These are phyloP conservation scores for Drosophila subobscura DNA, from an alignment of 1,140 invertebrate species.

Conservation along the genomic window DNA sequence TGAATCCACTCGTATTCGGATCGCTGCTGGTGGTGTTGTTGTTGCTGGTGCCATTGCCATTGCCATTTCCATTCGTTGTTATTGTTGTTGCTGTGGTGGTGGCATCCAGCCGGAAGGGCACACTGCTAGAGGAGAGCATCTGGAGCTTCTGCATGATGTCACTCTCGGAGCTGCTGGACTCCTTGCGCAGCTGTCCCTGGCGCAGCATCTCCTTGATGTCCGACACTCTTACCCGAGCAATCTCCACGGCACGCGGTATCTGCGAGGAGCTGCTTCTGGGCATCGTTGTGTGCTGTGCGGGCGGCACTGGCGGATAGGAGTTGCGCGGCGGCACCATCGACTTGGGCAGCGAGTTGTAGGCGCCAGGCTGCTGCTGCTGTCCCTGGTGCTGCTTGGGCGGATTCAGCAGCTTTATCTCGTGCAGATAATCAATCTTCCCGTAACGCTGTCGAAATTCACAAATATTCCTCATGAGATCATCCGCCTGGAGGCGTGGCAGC, in stretches of 20 bases:
- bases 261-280: conserved; percentile 73
- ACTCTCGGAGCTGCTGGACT: conserved; percentile 77
- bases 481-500: conserved; percentile 68
- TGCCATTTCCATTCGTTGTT: conserved; percentile 64
- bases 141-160: conserved; percentile 75
- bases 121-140: conserved; percentile 69
- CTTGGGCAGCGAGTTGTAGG: conserved; percentile 82
- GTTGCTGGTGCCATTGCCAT: conserved; percentile 80
- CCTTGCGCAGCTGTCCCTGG: conserved; percentile 65
- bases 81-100: conserved; percentile 54
- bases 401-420: conserved; percentile 82
- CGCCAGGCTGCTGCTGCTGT: neutral
- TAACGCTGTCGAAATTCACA: conserved; percentile 86
- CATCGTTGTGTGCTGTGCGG: conserved; percentile 76
- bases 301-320: conserved; percentile 85
- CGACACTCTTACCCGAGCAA: conserved; percentile 73
- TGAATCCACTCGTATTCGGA: conserved; percentile 79
- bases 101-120: conserved; percentile 61
- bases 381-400: conserved; percentile 64
- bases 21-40: conserved; percentile 77
- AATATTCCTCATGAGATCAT: conserved; percentile 84
- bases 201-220: conserved; percentile 83
- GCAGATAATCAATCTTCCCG: conserved; percentile 83
- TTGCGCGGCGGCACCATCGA: conserved; percentile 85
- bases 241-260: conserved; percentile 76